Conservation (phyloP, 2,797 vertebrate species). For the Gobionotothen gibberifrons region DNA sequence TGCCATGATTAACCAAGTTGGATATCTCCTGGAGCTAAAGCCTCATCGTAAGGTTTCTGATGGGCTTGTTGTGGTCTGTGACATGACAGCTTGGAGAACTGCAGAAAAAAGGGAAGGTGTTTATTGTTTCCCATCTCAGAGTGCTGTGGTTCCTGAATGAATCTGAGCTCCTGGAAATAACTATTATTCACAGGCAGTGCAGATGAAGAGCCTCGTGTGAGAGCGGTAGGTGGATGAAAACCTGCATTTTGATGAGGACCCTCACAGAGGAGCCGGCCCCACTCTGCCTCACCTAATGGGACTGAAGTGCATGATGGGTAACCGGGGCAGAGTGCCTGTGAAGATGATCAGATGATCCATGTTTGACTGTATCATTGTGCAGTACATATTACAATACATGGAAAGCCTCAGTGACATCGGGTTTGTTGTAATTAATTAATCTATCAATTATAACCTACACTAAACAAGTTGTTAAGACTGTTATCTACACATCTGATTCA, state of each 20-base stretch:
- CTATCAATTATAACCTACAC: background rate
- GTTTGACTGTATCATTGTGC: constrained; percentile 35
- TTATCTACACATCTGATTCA: background rate
- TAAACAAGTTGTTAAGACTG: background rate
- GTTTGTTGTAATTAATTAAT: background rate
- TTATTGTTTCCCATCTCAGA: constrained; percentile 46
- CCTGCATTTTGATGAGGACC: constrained; percentile 50
- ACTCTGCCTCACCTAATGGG: constrained; percentile 68
- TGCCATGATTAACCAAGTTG: constrained; percentile 24
- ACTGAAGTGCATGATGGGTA: constrained; percentile 72
- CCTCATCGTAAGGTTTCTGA: constrained; percentile 29
- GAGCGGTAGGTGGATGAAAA: constrained; percentile 67
- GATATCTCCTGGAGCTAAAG: constrained; percentile 27
- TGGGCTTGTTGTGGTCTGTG: constrained; percentile 21
- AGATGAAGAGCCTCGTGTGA: constrained; percentile 46
- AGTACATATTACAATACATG: constrained; percentile 27
- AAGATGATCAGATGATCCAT: constrained; percentile 48
- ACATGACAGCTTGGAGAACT: constrained; percentile 28
- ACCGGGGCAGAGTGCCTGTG: constrained; percentile 46
- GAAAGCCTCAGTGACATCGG: background rate
- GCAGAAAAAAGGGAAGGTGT: constrained; percentile 16
- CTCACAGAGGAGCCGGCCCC: constrained; percentile 55
- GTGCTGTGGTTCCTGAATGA: constrained; percentile 28
- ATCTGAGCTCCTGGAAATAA: constrained; percentile 39
- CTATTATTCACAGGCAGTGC: constrained; percentile 47